phyloP scores from a whole-genome alignment of 2,888 invertebrate genomes.

The Mongoloraphidia duomilia region DNA sequence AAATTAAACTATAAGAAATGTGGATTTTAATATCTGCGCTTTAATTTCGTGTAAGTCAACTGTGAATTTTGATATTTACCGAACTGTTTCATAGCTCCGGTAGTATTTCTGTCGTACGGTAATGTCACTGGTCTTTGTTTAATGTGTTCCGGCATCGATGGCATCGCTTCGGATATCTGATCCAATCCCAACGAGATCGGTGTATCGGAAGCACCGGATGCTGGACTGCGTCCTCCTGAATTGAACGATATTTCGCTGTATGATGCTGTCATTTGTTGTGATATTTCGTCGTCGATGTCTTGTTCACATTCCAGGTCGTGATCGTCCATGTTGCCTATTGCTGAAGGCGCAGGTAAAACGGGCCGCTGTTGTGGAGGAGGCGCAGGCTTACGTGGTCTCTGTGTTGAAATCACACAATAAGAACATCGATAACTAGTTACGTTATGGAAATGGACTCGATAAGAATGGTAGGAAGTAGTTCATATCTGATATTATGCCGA shows the following conservation, averaged over 20 bases:
- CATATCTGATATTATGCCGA: too few relatives aligned
- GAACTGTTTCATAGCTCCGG: neutral
- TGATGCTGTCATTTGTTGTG: constrained; percentile 59
- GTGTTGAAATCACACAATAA: neutral
- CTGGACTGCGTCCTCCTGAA: constrained; percentile 44
- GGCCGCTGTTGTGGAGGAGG: constrained; percentile 11
- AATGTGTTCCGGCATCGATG: constrained; percentile 22
- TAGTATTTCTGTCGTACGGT: constrained; percentile 20
- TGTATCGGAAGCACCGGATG: constrained; percentile 23
- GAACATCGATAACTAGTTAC: too few relatives aligned
- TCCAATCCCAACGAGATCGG: constrained; percentile 25
- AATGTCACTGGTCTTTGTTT: constrained; percentile 26
- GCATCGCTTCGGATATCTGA: constrained; percentile 18
- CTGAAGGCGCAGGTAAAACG: constrained; percentile 10
- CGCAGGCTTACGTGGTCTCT: constrained; percentile 17
- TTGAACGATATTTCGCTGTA: constrained; percentile 67
- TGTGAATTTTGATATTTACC: too few relatives aligned
- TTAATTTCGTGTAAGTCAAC: too few relatives aligned
- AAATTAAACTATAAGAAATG: too few relatives aligned
- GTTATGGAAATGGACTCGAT: neutral
- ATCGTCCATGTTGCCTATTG: constrained; percentile 10
- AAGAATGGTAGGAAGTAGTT: too few relatives aligned
- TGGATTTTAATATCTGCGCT: too few relatives aligned
- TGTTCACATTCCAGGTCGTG: constrained; percentile 13
- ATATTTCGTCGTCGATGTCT: constrained; percentile 38